A percentile compares a stretch with the other conserved stretches of the same genome.
These are phyloP conservation scores for Scotopteryx bipunctaria DNA, from an alignment of 2,888 invertebrate genomes.

Conservation along the genomic window DNA sequence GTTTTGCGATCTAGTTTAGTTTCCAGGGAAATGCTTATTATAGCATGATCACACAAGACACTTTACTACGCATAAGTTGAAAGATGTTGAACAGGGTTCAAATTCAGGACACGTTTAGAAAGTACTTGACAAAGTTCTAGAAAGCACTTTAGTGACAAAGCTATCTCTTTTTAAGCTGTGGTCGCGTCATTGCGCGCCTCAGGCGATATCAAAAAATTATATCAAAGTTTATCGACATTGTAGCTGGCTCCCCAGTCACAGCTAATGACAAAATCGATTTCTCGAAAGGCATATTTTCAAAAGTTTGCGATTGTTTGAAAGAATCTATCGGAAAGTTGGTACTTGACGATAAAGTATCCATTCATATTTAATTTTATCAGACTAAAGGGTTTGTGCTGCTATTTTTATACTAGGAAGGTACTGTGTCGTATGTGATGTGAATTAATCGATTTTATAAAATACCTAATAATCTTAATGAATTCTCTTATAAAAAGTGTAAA, in stretches of 20 bases:
- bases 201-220: slow-evolving; percentile 71
- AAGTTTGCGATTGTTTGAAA: slow-evolving; percentile 7
- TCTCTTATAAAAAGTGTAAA: no score
- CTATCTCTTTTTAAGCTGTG: slow-evolving; percentile 2
- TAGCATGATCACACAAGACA: no score
- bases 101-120: no score
- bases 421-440: no score
- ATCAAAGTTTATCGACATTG: slow-evolving; percentile 71
- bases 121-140: not conserved
- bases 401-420: no score
- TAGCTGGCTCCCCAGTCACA: slow-evolving; percentile 38
- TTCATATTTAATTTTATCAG: slow-evolving; percentile 1
- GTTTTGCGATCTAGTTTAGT: no score
- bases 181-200: slow-evolving; percentile 63
- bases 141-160: not conserved
- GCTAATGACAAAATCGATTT: slow-evolving; percentile 44
- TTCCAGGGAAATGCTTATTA: no score
- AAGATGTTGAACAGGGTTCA: no score
- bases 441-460: no score
- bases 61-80: no score
- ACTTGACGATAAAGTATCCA: not conserved
- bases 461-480: no score
- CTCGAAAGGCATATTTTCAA: slow-evolving; percentile 21
- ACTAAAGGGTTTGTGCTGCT: no score
- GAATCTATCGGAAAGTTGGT: not conserved